These are phyloP conservation scores for Myxocyprinus asiaticus DNA, from an alignment of 2,113 vertebrate species.

Conservation along the genomic window DNA sequence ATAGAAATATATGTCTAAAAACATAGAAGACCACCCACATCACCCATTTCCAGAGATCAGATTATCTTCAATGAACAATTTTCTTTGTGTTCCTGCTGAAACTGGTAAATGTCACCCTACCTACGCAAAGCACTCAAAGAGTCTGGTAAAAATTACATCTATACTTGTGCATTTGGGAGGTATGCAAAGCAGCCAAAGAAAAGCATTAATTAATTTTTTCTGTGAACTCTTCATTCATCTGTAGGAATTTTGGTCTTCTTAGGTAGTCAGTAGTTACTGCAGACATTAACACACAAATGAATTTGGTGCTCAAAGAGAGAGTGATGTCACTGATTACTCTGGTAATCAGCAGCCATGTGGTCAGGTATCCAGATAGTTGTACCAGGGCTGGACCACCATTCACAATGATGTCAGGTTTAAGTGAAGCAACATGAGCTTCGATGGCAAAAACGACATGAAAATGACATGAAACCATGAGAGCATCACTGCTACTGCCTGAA, in stretches of 20 bases:
- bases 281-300: neutral
- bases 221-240: conserved; percentile 33
- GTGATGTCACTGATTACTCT: conserved; percentile 58
- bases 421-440: conserved; percentile 24
- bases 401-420: conserved; percentile 14
- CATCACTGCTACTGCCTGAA: neutral
- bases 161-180: conserved; percentile 13
- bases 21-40: conserved; percentile 34
- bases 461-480: neutral
- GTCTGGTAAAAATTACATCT: conserved; percentile 29
- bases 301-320: conserved; percentile 21
- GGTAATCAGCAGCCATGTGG: conserved; percentile 49
- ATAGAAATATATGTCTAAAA: neutral
- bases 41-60: conserved; percentile 23
- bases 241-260: conserved; percentile 32
- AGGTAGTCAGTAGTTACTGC: neutral
- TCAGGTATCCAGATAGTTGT: conserved; percentile 1
- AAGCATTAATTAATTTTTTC: conserved; percentile 18
- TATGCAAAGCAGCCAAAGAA: conserved; percentile 7
- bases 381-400: neutral
- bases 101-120: conserved; percentile 31
- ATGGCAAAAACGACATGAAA: neutral
- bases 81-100: conserved; percentile 31
- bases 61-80: conserved; percentile 26
- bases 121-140: conserved; percentile 10